These are phyloP conservation scores for Philypnodon macrostomus DNA, from an alignment of 2,797 vertebrate genomes.

Conservation along the genomic window DNA sequence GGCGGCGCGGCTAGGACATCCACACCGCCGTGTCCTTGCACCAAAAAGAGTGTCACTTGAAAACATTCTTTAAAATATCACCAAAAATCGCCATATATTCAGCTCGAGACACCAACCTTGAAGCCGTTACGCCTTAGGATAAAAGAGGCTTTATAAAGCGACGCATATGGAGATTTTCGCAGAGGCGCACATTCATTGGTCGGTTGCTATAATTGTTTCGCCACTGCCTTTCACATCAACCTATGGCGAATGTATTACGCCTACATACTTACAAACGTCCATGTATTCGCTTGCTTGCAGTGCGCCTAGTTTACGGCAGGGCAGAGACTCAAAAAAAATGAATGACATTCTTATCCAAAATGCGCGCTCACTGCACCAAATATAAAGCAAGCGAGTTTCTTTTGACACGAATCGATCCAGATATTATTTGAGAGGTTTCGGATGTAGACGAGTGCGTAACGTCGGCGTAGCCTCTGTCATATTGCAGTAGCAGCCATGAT, in stretches of 20 bases:
- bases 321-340: slow-evolving; percentile 21
- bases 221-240: slow-evolving; percentile 7
- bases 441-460: slow-evolving; percentile 12
- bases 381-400: too few relatives aligned
- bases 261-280: slow-evolving; percentile 4
- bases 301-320: slow-evolving; percentile 8
- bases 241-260: slow-evolving; percentile 21
- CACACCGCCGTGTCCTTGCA: slow-evolving; percentile 71
- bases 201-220: slow-evolving; percentile 16
- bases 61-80: neutral
- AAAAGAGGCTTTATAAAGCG: too few relatives aligned
- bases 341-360: slow-evolving; percentile 17
- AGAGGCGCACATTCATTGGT: slow-evolving; percentile 13
- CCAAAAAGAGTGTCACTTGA: slow-evolving; percentile 35
- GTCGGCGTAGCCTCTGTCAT: slow-evolving; percentile 33
- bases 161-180: slow-evolving; percentile 6
- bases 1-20: slow-evolving; percentile 28
- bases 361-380: neutral
- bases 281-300: neutral
- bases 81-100: too few relatives aligned
- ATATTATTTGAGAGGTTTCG: too few relatives aligned
- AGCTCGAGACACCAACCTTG: neutral
- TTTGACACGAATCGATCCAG: too few relatives aligned
- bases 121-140: too few relatives aligned
- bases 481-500: slow-evolving; percentile 54